Percentiles rank a stretch among this genome's conserved stretches.
phyloP scores from a whole-genome alignment of 2,797 vertebrate species.

The Pseudomugil tenellus region DNA sequence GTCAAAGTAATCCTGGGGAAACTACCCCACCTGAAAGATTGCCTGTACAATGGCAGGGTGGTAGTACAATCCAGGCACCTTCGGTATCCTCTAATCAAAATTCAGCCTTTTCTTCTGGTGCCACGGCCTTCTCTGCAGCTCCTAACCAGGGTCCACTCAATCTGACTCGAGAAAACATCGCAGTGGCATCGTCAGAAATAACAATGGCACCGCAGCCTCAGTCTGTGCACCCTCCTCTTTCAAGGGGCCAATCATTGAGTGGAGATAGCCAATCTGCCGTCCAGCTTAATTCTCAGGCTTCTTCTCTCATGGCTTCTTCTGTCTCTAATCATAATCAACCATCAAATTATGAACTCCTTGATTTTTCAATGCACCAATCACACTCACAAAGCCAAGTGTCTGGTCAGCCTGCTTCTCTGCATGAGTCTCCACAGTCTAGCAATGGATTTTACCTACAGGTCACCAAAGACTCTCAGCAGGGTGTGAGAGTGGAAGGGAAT shows the following conservation, averaged over 20 bases:
- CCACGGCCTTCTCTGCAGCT: slow-evolving; percentile 64
- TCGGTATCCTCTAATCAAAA: slow-evolving; percentile 71
- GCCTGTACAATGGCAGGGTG: slow-evolving; percentile 67
- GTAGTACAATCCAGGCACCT: slow-evolving; percentile 63
- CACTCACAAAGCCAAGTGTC: slow-evolving; percentile 75
- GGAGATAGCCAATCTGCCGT: slow-evolving; percentile 66
- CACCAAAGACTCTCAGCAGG: slow-evolving; percentile 87
- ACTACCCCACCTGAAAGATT: slow-evolving; percentile 57
- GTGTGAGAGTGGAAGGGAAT: slow-evolving; percentile 64
- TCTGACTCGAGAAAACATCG: slow-evolving; percentile 80
- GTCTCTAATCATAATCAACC: slow-evolving; percentile 77
- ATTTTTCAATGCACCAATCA: slow-evolving; percentile 87
- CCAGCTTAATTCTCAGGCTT: slow-evolving; percentile 64
- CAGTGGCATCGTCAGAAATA: slow-evolving; percentile 62
- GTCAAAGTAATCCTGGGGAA: slow-evolving; percentile 79
- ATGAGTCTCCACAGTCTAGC: slow-evolving; percentile 71
- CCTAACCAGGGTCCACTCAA: slow-evolving; percentile 78
- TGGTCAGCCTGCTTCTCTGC: slow-evolving; percentile 67
- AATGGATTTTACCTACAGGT: slow-evolving; percentile 95
- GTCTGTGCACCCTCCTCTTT: slow-evolving; percentile 63
- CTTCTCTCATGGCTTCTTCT: slow-evolving; percentile 56
- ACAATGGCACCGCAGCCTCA: slow-evolving; percentile 64
- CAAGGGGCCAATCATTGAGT: slow-evolving; percentile 62
- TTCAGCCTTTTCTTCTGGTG: slow-evolving; percentile 71
- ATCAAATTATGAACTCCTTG: slow-evolving; percentile 84